phyloP scores from a whole-genome alignment of 2,797 vertebrate species.

The Sebastes hubbsi region DNA sequence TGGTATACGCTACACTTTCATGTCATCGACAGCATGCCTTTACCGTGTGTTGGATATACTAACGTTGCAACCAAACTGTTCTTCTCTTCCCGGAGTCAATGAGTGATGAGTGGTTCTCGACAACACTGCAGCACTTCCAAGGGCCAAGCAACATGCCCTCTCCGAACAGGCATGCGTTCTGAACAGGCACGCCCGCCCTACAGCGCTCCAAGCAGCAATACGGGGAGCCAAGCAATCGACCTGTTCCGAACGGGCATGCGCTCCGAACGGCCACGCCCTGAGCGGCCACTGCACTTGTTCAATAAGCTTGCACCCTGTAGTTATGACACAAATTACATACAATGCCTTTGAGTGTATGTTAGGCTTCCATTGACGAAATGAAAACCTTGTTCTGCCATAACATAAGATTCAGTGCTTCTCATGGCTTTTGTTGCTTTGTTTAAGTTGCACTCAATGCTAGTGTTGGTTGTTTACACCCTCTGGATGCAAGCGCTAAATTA shows the following conservation, averaged over 20 bases:
- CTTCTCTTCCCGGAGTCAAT: too few species aligned
- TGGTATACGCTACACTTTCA: too few species aligned
- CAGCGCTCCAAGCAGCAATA: too few species aligned
- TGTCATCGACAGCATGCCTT: too few species aligned
- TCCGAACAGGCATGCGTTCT: too few species aligned
- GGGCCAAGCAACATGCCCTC: too few species aligned
- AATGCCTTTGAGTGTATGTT: neutral
- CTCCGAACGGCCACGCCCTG: neutral
- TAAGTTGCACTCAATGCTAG: constrained; percentile 5
- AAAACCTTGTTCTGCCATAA: neutral
- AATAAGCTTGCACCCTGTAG: neutral
- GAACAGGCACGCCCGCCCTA: neutral
- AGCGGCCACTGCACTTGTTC: neutral
- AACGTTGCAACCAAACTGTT: too few species aligned
- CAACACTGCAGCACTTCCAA: too few species aligned
- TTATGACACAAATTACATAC: neutral
- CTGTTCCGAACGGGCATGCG: too few species aligned
- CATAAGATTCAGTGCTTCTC: neutral
- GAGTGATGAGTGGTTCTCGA: too few species aligned
- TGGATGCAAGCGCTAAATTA: constrained; percentile 32
- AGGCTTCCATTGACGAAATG: neutral
- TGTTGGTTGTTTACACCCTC: constrained; percentile 37
- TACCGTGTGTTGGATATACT: too few species aligned
- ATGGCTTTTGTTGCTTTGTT: neutral
- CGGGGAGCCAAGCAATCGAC: too few species aligned